phyloP scores from a whole-genome alignment of 2,113 vertebrate species.

The Lynx canadensis region DNA sequence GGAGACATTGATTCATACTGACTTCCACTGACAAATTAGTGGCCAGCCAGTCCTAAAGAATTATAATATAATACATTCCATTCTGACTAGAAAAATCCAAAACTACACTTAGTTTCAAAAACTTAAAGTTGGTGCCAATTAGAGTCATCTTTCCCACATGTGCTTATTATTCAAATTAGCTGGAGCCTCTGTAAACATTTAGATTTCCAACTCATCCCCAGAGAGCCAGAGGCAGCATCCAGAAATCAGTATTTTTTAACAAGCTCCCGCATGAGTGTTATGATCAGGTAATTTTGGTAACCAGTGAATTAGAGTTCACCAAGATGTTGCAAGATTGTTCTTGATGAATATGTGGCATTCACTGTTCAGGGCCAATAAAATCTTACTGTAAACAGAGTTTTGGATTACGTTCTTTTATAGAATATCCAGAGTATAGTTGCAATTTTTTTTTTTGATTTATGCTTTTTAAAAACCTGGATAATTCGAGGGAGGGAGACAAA shows the following conservation, averaged over 20 bases:
- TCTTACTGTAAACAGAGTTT: background rate
- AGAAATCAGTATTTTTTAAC: background rate
- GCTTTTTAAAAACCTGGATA: background rate
- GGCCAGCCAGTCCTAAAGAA: background rate
- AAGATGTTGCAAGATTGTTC: background rate
- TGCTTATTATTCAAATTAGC: background rate
- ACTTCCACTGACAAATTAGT: background rate
- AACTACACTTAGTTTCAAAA: background rate
- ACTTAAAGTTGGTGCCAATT: background rate
- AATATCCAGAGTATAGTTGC: background rate
- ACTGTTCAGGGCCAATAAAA: background rate
- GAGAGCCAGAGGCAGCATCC: background rate
- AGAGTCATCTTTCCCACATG: background rate
- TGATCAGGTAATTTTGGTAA: background rate
- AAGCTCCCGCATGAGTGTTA: background rate
- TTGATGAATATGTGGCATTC: background rate
- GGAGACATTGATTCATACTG: background rate
- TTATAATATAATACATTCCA: background rate
- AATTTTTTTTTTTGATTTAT: background rate
- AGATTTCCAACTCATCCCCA: background rate
- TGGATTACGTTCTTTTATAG: background rate
- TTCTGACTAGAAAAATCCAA: background rate
- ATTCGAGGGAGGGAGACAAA: conserved; percentile 24
- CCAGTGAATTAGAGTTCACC: background rate
- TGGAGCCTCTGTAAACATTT: background rate